Percentiles rank a stretch among this genome's conserved stretches.
phyloP scores from a whole-genome alignment of 1,140 invertebrate genomes.

The Drosophila eugracilis region DNA sequence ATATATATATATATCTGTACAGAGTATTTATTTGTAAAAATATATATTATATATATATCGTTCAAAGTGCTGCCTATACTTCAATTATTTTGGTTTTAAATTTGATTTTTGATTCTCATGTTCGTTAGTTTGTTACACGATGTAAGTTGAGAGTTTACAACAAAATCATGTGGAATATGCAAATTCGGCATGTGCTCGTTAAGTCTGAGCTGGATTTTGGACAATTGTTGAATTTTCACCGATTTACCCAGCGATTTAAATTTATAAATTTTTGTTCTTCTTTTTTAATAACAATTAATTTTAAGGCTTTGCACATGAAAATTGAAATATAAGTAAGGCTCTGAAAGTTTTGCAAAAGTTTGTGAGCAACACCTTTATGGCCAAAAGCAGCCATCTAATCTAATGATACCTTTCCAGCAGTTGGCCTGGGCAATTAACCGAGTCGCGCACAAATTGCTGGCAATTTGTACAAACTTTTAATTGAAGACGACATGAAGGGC shows the following conservation, averaged over 20 bases:
- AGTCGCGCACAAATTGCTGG: conserved; percentile 58
- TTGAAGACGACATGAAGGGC: conserved; percentile 75
- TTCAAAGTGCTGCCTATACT: conserved; percentile 37
- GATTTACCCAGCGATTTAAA: background rate
- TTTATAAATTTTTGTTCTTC: conserved; percentile 18
- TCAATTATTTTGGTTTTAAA: conserved; percentile 52
- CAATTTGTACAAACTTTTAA: conserved; percentile 81
- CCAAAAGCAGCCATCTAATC: background rate
- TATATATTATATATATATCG: conserved; percentile 28
- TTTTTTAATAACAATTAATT: conserved; percentile 24
- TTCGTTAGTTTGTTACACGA: conserved; percentile 61
- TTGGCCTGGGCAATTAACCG: conserved; percentile 67
- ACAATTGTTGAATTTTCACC: conserved; percentile 11
- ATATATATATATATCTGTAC: conserved; percentile 16
- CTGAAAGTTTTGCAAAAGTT: conserved; percentile 17
- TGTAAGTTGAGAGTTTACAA: conserved; percentile 70
- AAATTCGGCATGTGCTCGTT: conserved; percentile 20
- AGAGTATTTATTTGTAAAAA: conserved; percentile 48
- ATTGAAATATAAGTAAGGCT: conserved; percentile 21
- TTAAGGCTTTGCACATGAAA: conserved; percentile 19
- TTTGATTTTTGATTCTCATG: conserved; percentile 56
- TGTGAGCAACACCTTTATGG: conserved; percentile 14
- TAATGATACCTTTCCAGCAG: conserved; percentile 50
- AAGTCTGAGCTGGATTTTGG: conserved; percentile 8
- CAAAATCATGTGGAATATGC: conserved; percentile 62